Evolutionary conservation across 2,113 vertebrate genomes (phyloP).

Genomic region (Catharus fuscescens): DNA sequence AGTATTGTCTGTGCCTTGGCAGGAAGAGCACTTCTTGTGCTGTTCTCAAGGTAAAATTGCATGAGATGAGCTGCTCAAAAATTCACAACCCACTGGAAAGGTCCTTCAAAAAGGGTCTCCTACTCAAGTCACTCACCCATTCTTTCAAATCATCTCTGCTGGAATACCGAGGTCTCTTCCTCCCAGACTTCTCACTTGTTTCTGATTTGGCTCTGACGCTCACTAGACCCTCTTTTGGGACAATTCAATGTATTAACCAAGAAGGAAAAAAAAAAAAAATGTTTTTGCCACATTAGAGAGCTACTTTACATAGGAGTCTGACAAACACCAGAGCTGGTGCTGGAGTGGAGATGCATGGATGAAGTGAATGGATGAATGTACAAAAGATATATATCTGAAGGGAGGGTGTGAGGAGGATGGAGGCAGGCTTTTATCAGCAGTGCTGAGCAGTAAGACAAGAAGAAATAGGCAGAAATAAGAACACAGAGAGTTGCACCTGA

Average conservation of each 20-base stretch:
- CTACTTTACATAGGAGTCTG: not conserved
- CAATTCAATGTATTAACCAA: not conserved
- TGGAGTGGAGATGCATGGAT: not conserved
- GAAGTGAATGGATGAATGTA: not conserved
- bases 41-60: not conserved
- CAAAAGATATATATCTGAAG: not conserved
- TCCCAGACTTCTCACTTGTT: not conserved
- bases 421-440: rapidly evolving
- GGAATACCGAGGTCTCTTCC: not conserved
- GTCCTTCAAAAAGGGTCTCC: not conserved
- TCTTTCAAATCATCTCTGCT: not conserved
- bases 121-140: not conserved
- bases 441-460: not conserved
- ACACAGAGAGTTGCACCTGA: not conserved
- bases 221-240: not conserved
- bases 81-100: not conserved
- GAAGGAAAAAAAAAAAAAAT: not conserved
- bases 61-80: not conserved
- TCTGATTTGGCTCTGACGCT: not conserved
- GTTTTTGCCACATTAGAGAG: not conserved
- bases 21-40: rapidly evolving
- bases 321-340: not conserved
- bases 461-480: not conserved
- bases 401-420: not conserved
- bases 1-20: not conserved